phyloP scores from a whole-genome alignment of 2,888 invertebrate species.

The Balanococcus diminutus region DNA sequence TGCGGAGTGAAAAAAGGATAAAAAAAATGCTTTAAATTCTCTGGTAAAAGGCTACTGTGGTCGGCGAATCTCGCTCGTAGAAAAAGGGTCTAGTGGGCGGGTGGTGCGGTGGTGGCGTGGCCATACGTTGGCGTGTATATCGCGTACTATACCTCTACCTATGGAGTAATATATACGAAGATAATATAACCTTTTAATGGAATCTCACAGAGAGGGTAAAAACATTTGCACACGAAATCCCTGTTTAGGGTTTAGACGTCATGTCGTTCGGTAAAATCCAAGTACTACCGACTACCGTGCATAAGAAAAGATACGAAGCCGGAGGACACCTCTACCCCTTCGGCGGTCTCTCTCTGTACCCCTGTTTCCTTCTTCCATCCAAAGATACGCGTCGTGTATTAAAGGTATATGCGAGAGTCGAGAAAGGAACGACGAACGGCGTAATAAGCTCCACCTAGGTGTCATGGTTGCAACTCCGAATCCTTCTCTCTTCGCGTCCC shows the following conservation, averaged over 20 bases:
- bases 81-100: neutral
- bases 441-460: constrained; percentile 53
- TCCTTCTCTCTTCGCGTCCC: constrained; percentile 3
- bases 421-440: constrained; percentile 20
- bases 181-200: constrained; percentile 53
- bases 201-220: constrained; percentile 44
- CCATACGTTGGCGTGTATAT: neutral
- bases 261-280: constrained; percentile 52
- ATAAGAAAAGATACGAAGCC: constrained; percentile 46
- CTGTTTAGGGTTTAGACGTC: constrained; percentile 53
- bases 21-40: neutral
- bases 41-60: neutral
- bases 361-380: too few relatives aligned
- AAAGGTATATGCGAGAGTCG: neutral
- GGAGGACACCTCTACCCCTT: neutral
- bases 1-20: neutral
- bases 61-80: neutral
- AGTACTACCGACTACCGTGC: constrained; percentile 51
- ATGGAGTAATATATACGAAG: constrained; percentile 34
- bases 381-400: neutral
- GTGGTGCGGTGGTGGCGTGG: neutral
- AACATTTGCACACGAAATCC: constrained; percentile 46
- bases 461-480: constrained; percentile 41
- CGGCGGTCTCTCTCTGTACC: neutral
- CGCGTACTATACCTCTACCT: neutral